Evolutionary conservation across 2,888 invertebrate genomes (phyloP), one percentile per base, ranked within the genome.

Genomic region (Automeris io): DNA sequence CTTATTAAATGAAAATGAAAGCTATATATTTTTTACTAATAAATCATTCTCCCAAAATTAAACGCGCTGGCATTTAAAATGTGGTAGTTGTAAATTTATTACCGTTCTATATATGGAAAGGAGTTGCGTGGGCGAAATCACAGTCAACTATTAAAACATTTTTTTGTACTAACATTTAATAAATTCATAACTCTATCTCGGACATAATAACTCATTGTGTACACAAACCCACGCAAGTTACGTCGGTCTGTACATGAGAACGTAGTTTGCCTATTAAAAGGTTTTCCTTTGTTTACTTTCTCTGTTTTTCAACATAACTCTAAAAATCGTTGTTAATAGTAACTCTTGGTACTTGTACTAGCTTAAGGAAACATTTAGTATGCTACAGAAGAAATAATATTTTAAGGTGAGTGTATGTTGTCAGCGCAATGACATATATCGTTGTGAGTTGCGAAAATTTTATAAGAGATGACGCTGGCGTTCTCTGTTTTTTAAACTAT

Each of bases 41-140:
- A n/a, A n/a, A n/a, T n/a, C n/a, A n/a, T n/a, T n/a, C n/a, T n/a
- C n/a, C n/a, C n/a, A n/a, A n/a, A n/a, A n/a, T n/a, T n/a, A n/a
- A n/a, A n/a, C n/a, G n/a, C n/a, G n/a, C n/a, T 29, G 23, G 36
- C 23, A 33, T 34, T 36, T 23, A 33, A 29, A 34, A 22, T 21
- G 21, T 13, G 34, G 22, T 11, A 9, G 34, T 12, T 12, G 21
- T 34, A 42, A 33, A 43, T 45, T 45, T 45, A 45, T 36, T 37
- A 13, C 19, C 39, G 37, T 36, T 25, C 40, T 45, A 45, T 47
- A 45, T 41, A 48, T 37, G 25, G 29, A 29, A 1, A 29, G 16
- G 29, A 16, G 7, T 29, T 4, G 16, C 21, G 38, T 35, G 35
- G 41, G 37, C 25, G 38, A 31, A 8, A 25, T 38, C 25, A 41